Base-by-base conservation (phyloP, 2,888 invertebrate genomes). In the Drosophila mercatorum region DNA sequence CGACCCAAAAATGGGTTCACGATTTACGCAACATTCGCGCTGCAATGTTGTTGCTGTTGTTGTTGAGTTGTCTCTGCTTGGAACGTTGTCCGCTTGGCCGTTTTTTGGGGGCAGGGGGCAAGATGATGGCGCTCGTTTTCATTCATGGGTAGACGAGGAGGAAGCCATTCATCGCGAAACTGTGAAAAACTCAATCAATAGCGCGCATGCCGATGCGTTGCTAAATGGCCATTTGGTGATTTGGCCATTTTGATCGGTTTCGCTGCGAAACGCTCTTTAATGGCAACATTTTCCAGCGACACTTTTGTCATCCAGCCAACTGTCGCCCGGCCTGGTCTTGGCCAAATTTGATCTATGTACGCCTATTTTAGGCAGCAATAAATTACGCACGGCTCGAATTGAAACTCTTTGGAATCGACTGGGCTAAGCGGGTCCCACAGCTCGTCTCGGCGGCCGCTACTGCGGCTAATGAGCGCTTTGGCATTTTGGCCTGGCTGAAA, bases 121-220 rank as follows among this genome's bases (percentile, higher is more conserved):
- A 22, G 17, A 22, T 10, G 43, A 10, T 44, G 43, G 17, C 43
- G 22, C 44, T 59, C 52, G 62, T 17, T 66, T 57, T 57, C 57
- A 57, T 57, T 57, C 57, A 57, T 57, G 44, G 57, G 1, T 44
- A 41, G 49, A 46, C 46, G 46, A n/a, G 34, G 17, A 41, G 44
- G 22, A 28, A 26, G 34, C 57, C 81, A 83, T 81, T 81, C 83
- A 84, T 80, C 46, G 80, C 52, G 55, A 77, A 72, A 80, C 72
- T 75, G 75, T 70, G 80, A 70, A 88, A 86, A 89, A 75, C 86
- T 86, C 89, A 87, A 89, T 86, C 89, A 86, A 86, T 78, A 63
- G 68, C 77, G 68, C 68, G 69, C 69, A 87, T 87, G 74, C 86
- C 89, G 72, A 78, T 71, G 88, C 89, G 89, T 84, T 87, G 87